These are phyloP conservation scores for Trematomus loennbergii DNA, from an alignment of 2,113 vertebrate species.

Conservation along the genomic window DNA sequence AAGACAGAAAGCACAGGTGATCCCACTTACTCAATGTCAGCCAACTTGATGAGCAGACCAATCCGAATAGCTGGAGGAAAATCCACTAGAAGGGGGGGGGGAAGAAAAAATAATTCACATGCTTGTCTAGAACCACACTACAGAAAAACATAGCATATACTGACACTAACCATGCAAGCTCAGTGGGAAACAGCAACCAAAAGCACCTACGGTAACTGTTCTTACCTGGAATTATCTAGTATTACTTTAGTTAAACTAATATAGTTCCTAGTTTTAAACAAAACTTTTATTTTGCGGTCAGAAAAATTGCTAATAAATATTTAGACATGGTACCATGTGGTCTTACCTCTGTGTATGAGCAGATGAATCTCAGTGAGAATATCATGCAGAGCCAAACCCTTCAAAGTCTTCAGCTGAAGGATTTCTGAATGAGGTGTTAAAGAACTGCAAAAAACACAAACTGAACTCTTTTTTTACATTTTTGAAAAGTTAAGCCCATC, in stretches of 20 bases:
- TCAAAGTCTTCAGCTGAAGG: conserved; percentile 92
- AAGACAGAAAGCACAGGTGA: neutral
- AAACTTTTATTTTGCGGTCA: too few species aligned
- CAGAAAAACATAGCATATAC: neutral
- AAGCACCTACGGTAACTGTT: neutral
- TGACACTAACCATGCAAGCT: neutral
- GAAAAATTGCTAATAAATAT: neutral
- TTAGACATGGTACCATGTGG: too few species aligned
- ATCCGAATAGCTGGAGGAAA: conserved; percentile 92
- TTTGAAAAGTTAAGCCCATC: neutral
- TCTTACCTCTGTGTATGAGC: conserved; percentile 93
- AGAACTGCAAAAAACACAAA: neutral
- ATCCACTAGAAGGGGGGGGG: conserved; percentile 85
- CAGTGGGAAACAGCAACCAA: neutral
- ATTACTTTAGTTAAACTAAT: neutral
- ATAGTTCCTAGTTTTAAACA: neutral
- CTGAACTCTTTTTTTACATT: neutral
- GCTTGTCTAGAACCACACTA: neutral
- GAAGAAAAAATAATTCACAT: neutral
- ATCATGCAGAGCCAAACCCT: conserved; percentile 95
- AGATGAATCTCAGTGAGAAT: conserved; percentile 95
- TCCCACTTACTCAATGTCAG: conserved; percentile 93
- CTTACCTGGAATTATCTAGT: neutral
- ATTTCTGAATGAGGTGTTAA: conserved; percentile 85
- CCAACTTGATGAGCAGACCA: conserved; percentile 92